Evolutionary conservation across 2,888 invertebrate genomes (phyloP).

Genomic region (Eilema griseolum): DNA sequence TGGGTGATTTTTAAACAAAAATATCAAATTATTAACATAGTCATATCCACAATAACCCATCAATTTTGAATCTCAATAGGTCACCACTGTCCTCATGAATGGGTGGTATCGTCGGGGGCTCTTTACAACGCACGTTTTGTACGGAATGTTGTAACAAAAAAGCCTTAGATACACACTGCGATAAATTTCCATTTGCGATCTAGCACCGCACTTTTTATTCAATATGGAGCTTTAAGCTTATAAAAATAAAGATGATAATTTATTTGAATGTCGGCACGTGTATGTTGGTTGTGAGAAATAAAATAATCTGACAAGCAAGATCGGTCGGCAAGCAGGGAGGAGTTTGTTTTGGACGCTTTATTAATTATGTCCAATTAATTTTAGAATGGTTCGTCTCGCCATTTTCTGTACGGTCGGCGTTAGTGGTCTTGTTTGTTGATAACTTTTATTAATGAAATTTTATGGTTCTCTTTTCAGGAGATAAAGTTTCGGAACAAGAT

Average conservation of each 20-base stretch:
- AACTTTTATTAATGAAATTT: slow-evolving; percentile 38
- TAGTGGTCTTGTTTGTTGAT: slow-evolving; percentile 54
- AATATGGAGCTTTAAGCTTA: slow-evolving; percentile 51
- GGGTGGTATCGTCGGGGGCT: slow-evolving; percentile 85
- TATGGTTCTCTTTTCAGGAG: slow-evolving; percentile 19
- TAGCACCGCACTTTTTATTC: slow-evolving; percentile 19
- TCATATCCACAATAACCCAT: slow-evolving; percentile 63
- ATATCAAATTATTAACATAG: slow-evolving; percentile 15
- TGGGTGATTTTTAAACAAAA: neutral
- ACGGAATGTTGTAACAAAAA: slow-evolving; percentile 86
- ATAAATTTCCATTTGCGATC: slow-evolving; percentile 67
- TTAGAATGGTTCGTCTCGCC: slow-evolving; percentile 74
- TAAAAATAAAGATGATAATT: slow-evolving; percentile 29
- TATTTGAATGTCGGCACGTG: slow-evolving; percentile 27
- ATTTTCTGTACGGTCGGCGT: slow-evolving; percentile 69
- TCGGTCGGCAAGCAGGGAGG: slow-evolving; percentile 77
- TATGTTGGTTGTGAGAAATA: slow-evolving; percentile 67
- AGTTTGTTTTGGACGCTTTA: slow-evolving; percentile 83
- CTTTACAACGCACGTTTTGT: slow-evolving; percentile 86
- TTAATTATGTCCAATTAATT: slow-evolving; percentile 87
- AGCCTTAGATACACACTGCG: slow-evolving; percentile 83
- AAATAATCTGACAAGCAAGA: slow-evolving; percentile 77
- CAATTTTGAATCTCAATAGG: slow-evolving; percentile 81
- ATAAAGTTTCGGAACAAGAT: slow-evolving; percentile 2
- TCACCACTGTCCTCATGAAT: slow-evolving; percentile 86